Base-by-base conservation (phyloP, 2,888 invertebrate genomes). In the Dryocosmus kuriphilus region DNA sequence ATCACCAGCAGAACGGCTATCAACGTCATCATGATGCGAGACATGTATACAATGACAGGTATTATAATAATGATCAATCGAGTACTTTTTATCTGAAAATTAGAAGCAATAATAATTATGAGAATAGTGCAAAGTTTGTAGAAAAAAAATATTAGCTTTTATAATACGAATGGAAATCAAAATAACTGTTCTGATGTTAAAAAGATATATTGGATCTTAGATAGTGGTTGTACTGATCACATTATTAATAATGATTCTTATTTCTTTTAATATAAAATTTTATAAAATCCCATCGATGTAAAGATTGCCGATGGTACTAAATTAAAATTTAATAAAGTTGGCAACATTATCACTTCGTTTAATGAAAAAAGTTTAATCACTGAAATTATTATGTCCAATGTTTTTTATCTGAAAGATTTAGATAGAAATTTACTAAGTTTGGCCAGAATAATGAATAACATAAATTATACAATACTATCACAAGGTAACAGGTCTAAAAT, bases 341-440 rank as follows among this genome's bases (percentile, higher is more conserved):
- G 78, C n/a, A 16, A 76, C 2, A 71, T 80, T 35, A 74, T 61
- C 19, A 76, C 71, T 30, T 73, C 55, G 75, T 79, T 79, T 75
- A 1, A 0, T 11, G 73, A 75, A 30, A 74, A 75, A 24, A 63
- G 46, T 14, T 38, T 41, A 24, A 38, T 3, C 19, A n/a, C 38
- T 55, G 14, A 14, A 60, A 75, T 77, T 41, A 75, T 51, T 27
- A 55, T 79, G 22, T 1, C 2, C 7, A 78, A 80, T 78, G 80
- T 78, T 19, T 80, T 63, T 63, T n/a, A n/a, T n/a, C n/a, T n/a
- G n/a, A n/a, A n/a, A n/a, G n/a, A n/a, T n/a, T n/a, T n/a, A n/a
- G n/a, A 80, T 46, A 75, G 46, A 71, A 80, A 78, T 62, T 74
- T 81, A 30, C 75, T 81, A 55, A 81, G 80, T 77, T 79, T 60